Evolutionary conservation across 2,888 invertebrate species (phyloP).

Genomic region (Deilephila elpenor): DNA sequence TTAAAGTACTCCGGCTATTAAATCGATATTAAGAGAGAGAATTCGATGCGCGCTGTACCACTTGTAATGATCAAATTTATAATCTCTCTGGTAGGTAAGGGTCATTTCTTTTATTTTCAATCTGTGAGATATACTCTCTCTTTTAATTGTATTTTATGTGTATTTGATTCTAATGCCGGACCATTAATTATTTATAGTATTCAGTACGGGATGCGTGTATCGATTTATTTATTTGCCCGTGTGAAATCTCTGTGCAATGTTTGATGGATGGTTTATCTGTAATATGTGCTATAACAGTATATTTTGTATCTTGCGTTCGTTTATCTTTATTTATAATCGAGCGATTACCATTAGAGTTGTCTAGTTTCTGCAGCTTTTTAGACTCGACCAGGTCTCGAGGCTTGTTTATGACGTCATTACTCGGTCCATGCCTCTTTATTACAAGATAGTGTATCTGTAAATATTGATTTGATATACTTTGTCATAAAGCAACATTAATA

Average conservation of each 20-base stretch:
- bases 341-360: background rate
- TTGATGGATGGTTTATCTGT: slow-evolving; percentile 40
- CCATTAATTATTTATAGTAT: slow-evolving; percentile 84
- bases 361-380: background rate
- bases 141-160: slow-evolving; percentile 85
- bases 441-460: background rate
- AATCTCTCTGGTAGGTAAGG: slow-evolving; percentile 81
- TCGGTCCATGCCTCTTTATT: background rate
- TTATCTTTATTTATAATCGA: slow-evolving; percentile 17
- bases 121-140: slow-evolving; percentile 75
- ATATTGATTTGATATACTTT: background rate
- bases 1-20: slow-evolving; percentile 72
- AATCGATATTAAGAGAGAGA: slow-evolving; percentile 77
- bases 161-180: slow-evolving; percentile 83
- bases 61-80: slow-evolving; percentile 83
- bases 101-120: slow-evolving; percentile 78
- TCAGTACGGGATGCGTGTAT: slow-evolving; percentile 79
- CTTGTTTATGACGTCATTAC: slow-evolving; percentile 1
- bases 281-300: slow-evolving; percentile 18
- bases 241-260: slow-evolving; percentile 63
- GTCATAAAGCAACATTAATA: background rate
- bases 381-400: background rate
- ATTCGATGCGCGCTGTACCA: slow-evolving; percentile 77
- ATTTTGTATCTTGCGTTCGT: slow-evolving; percentile 30
- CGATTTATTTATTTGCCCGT: slow-evolving; percentile 76